phyloP scores from a whole-genome alignment of 2,888 invertebrate genomes.

The Acrocera orbiculus region DNA sequence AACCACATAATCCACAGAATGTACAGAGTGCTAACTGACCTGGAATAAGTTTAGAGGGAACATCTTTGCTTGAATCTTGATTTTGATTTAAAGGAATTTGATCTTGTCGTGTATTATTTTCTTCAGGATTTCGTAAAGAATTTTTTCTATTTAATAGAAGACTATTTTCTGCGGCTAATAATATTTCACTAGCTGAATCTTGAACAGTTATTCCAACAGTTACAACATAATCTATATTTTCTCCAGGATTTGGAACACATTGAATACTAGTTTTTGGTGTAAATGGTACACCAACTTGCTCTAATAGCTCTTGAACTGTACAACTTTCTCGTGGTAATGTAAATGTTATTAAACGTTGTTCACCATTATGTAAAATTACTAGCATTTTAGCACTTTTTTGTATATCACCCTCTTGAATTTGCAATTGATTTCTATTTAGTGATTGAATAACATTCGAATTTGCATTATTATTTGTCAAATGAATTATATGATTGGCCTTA shows the following conservation, averaged over 20 bases:
- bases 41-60: constrained; percentile 44
- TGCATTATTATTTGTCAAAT: too few relatives aligned
- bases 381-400: constrained; percentile 54
- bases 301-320: constrained; percentile 63
- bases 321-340: constrained; percentile 67
- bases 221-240: constrained; percentile 64
- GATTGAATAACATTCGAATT: constrained; percentile 20
- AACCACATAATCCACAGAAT: constrained; percentile 61
- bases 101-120: background rate
- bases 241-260: constrained; percentile 52
- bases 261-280: constrained; percentile 53
- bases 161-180: constrained; percentile 29
- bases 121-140: constrained; percentile 5
- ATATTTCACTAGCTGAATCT: constrained; percentile 28
- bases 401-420: constrained; percentile 21
- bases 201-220: constrained; percentile 40
- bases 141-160: constrained; percentile 25
- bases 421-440: constrained; percentile 17
- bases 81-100: background rate
- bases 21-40: constrained; percentile 65
- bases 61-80: constrained; percentile 30
- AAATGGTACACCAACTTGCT: constrained; percentile 55
- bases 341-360: constrained; percentile 66
- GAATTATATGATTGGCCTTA: too few relatives aligned
- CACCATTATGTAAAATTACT: constrained; percentile 56